Conservation (phyloP, 2,888 invertebrate genomes). For the Cecidostiba fungosa region DNA sequence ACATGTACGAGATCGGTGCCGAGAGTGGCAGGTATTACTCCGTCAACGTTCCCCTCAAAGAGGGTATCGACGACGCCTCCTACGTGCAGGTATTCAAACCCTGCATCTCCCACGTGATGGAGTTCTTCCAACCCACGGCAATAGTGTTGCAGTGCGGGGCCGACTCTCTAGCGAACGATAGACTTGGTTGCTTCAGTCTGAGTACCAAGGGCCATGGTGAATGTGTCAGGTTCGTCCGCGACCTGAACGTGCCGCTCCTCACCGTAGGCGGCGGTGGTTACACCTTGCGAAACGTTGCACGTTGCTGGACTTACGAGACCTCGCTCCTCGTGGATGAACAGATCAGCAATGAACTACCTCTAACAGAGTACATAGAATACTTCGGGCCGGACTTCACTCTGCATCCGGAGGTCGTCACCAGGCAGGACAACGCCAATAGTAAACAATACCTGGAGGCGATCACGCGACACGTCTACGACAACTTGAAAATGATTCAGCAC, state of each 20-base stretch:
- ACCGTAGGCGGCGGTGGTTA: slow-evolving; percentile 94
- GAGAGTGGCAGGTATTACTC: slow-evolving; percentile 98
- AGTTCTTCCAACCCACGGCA: slow-evolving; percentile 97
- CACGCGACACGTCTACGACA: slow-evolving; percentile 93
- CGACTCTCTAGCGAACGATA: slow-evolving; percentile 97
- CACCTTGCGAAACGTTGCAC: slow-evolving; percentile 96
- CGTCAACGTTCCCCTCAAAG: slow-evolving; percentile 98
- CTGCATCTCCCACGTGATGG: slow-evolving; percentile 95
- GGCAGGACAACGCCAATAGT: slow-evolving; percentile 95
- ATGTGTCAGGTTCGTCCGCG: slow-evolving; percentile 97
- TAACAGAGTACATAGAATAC: slow-evolving; percentile 97
- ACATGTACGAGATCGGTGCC: slow-evolving; percentile 99
- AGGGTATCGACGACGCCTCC: slow-evolving; percentile 97
- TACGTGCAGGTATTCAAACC: slow-evolving; percentile 97
- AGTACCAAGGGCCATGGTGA: slow-evolving; percentile 98
- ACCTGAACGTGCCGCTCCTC: slow-evolving; percentile 93
- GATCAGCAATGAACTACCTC: slow-evolving; percentile 96
- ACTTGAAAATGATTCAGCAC: slow-evolving; percentile 94
- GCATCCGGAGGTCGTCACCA: slow-evolving; percentile 94
- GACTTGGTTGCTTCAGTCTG: slow-evolving; percentile 97
- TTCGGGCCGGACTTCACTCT: slow-evolving; percentile 98
- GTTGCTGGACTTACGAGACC: slow-evolving; percentile 99
- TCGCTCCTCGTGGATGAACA: slow-evolving; percentile 95
- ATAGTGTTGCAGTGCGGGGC: slow-evolving; percentile 99
- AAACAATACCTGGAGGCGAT: slow-evolving; percentile 97